Base-by-base conservation (phyloP, 2,113 vertebrate genomes). In the Pyxicephalus adspersus region DNA sequence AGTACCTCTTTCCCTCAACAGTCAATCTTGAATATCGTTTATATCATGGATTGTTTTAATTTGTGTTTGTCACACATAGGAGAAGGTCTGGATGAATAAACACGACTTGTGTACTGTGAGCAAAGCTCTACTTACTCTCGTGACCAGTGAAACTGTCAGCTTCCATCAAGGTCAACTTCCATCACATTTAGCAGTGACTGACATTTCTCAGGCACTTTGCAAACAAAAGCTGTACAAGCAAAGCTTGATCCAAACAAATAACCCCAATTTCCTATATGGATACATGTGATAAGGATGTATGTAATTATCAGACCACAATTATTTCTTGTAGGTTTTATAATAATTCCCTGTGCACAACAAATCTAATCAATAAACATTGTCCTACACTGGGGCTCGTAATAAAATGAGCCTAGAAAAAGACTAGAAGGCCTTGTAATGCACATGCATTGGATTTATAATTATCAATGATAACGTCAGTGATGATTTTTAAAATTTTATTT, bases 51-150 rank as follows among this genome's bases (percentile, higher is more conserved):
- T 57, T 72, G n/a, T 26, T 57, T 72, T 31, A 8, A n/a, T 26
- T 26, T 17, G 70, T 7, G 70, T 31, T 29, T 6, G 45, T 71
- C 67, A 71, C 67, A 71, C 67, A 71, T 54, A 54, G 26, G 67
- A 23, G 22, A 20, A 67, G 66, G 45, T 51, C 51, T 17, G 45
- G 45, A 72, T 72, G 70, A 72, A 28, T 57, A 57, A 72, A 31
- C 52, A 72, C 29, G n/a, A 57, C 19, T 57, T 6, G 28, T 29
- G 26, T 31, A 72, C 52, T 72, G 52, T 54, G 55, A 31, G 70
- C 51, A 31, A n/a, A 57, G 26, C 70, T 72, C 52, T 17, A 57
- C 45, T 57, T 57, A 31, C 26, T 55, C 26, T 71, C 52, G 50
- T 13, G 34, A 45, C 15, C 34, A 67, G 34, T 17, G n/a, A 38